These are phyloP conservation scores for Lepisosteus oculatus DNA, from an alignment of 2,113 vertebrate genomes.

Conservation along the genomic window DNA sequence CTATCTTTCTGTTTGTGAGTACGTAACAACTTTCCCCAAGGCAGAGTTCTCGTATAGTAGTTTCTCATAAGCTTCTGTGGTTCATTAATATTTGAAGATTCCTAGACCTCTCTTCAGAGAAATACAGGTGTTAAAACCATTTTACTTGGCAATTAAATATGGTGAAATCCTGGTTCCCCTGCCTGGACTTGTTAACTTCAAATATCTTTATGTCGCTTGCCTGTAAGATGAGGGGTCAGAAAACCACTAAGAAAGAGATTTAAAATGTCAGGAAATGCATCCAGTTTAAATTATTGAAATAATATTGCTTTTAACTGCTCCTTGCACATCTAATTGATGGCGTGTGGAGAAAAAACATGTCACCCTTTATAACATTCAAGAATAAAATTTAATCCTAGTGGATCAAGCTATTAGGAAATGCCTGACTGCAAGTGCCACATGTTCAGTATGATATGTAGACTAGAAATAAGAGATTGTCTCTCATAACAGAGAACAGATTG, in stretches of 20 bases:
- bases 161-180: conserved; percentile 13
- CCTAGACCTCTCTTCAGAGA: neutral
- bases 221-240: neutral
- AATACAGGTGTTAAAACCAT: neutral
- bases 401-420: conserved; percentile 11
- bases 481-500: neutral
- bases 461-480: neutral
- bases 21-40: too few relatives aligned
- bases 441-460: neutral
- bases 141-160: neutral
- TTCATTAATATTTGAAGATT: neutral
- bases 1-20: too few relatives aligned
- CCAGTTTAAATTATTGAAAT: neutral
- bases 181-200: neutral
- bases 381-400: neutral
- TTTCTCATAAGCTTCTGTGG: neutral
- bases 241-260: neutral
- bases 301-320: too few relatives aligned
- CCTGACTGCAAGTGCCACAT: neutral
- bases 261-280: neutral
- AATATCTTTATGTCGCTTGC: neutral
- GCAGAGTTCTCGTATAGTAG: too few relatives aligned
- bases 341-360: conserved; percentile 7
- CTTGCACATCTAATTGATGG: too few relatives aligned
- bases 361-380: conserved; percentile 7